Conservation (phyloP, 2,888 invertebrate genomes). For the Drosophila barbarae region DNA sequence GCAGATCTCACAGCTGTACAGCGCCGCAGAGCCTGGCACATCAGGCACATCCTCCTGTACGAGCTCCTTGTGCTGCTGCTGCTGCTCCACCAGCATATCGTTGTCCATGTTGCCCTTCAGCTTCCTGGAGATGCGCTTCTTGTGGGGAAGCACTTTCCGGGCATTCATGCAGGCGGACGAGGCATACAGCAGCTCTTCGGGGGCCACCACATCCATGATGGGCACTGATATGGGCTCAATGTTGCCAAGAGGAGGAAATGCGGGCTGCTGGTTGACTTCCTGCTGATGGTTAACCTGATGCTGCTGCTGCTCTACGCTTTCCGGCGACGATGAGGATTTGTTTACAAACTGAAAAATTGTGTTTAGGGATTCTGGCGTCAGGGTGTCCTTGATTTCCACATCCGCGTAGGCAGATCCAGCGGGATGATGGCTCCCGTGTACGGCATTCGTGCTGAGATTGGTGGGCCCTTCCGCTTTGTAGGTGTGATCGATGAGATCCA, state of each 20-base stretch:
- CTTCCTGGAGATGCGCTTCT: constrained; percentile 90
- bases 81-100: constrained; percentile 30
- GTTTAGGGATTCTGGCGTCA: constrained; percentile 72
- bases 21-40: constrained; percentile 20
- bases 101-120: constrained; percentile 81
- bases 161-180: constrained; percentile 54
- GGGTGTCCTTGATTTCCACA: constrained; percentile 44
- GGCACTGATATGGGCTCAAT: constrained; percentile 64
- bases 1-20: constrained; percentile 86
- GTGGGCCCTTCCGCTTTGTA: constrained; percentile 57
- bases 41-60: constrained; percentile 27
- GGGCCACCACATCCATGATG: constrained; percentile 57
- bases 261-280: constrained; percentile 42
- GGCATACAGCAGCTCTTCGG: constrained; percentile 58
- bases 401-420: constrained; percentile 17
- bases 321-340: constrained; percentile 36
- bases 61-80: constrained; percentile 49
- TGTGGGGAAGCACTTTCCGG: constrained; percentile 89
- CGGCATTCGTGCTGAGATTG: constrained; percentile 58
- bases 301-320: constrained; percentile 28
- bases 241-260: constrained; percentile 52
- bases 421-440: constrained; percentile 12
- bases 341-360: constrained; percentile 74
- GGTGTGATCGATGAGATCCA: constrained; percentile 76
- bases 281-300: constrained; percentile 25